phyloP scores from a whole-genome alignment of 2,888 invertebrate species.

The Neelides folsomi region DNA sequence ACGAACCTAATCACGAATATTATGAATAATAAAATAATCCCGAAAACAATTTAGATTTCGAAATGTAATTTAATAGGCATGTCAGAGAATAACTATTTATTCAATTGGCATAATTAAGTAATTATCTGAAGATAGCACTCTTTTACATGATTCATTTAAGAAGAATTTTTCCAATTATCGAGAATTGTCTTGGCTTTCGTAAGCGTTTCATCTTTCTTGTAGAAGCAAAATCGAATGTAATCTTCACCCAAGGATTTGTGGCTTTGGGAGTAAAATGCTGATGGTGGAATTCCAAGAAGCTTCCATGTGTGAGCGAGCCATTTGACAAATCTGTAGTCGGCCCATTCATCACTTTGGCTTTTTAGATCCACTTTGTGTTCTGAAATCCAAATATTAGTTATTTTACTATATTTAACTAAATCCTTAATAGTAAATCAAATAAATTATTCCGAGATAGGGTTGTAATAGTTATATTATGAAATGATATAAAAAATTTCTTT shows the following conservation, averaged over 20 bases:
- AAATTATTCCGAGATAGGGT: neutral
- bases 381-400: slow-evolving; percentile 35
- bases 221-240: slow-evolving; percentile 83
- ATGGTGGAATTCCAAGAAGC: slow-evolving; percentile 83
- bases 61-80: too few species aligned
- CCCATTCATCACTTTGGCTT: slow-evolving; percentile 55
- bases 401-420: neutral
- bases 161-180: slow-evolving; percentile 8
- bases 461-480: neutral
- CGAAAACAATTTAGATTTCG: too few species aligned
- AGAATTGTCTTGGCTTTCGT: slow-evolving; percentile 16
- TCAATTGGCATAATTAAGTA: too few species aligned
- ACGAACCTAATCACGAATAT: too few species aligned
- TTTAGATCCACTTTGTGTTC: slow-evolving; percentile 54
- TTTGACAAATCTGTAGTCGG: slow-evolving; percentile 85
- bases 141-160: slow-evolving; percentile 2
- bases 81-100: too few species aligned
- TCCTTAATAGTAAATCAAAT: too few species aligned
- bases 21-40: too few species aligned
- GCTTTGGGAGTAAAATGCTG: slow-evolving; percentile 72
- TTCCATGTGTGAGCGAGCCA: slow-evolving; percentile 90
- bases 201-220: slow-evolving; percentile 45
- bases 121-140: too few species aligned
- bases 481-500: slow-evolving; percentile 13
- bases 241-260: slow-evolving; percentile 72